Percentiles rank a stretch among this genome's conserved stretches.
Evolutionary conservation across 2,113 vertebrate genomes (phyloP).

Genomic region (pig (Sus scrofa)): T2T-Sscrofa CM000829.6:69184501-69185000

Average conservation of each 20-base stretch:
- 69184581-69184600: too few species aligned
- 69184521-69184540: too few species aligned
- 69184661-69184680: not conserved
- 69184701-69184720: not conserved
- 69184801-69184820: not conserved
- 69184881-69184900: not conserved
- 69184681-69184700: not conserved
- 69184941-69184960: not conserved
- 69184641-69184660: not conserved
- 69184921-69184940: not conserved
- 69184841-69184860: not conserved
- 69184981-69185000: not conserved
- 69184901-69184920: not conserved
- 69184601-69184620: too few species aligned
- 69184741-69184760: not conserved
- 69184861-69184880: not conserved
- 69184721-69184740: not conserved
- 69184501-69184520: too few species aligned
- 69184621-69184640: too few species aligned
- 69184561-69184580: too few species aligned
- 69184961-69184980: not conserved
- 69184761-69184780: not conserved
- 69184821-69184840: not conserved
- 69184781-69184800: not conserved
- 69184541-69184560: too few species aligned